A percentile compares a stretch with the other conserved stretches of the same genome.
Conservation (phyloP, 2,888 invertebrate genomes). For the Lamproptera curius region DNA sequence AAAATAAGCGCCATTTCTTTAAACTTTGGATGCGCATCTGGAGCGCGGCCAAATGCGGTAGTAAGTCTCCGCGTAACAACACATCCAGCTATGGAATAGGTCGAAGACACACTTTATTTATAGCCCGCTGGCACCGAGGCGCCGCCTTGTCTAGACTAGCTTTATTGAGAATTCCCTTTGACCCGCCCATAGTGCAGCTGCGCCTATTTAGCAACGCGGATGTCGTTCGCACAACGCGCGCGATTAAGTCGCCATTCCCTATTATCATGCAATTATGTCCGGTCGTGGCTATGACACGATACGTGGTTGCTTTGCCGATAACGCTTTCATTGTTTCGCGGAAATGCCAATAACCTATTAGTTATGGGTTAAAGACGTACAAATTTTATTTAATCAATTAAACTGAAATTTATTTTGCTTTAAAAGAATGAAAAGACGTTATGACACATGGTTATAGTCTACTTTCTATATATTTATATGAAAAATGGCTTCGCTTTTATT, state of each 20-base stretch:
- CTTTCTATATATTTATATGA: too few relatives aligned
- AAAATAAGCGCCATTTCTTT: neutral
- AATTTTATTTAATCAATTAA: too few relatives aligned
- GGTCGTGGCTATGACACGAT: conserved; percentile 13
- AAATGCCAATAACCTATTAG: conserved; percentile 2
- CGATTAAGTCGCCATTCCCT: conserved; percentile 14
- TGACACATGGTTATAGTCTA: too few relatives aligned
- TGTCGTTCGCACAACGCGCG: conserved; percentile 8
- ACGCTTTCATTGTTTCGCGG: conserved; percentile 10
- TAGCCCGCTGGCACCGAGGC: conserved; percentile 42
- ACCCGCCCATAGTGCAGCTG: conserved; percentile 29
- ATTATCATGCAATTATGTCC: conserved; percentile 19
- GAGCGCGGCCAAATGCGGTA: conserved; percentile 41
- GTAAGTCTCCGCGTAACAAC: conserved; percentile 31
- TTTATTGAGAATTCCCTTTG: conserved; percentile 42
- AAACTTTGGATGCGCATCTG: conserved; percentile 25
- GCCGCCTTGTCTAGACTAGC: conserved; percentile 57
- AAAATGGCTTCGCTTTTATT: too few relatives aligned
- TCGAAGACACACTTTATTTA: conserved; percentile 43
- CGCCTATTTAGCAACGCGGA: conserved; percentile 12
- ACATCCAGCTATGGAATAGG: conserved; percentile 39
- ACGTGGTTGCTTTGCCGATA: conserved; percentile 4
- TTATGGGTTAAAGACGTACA: neutral
- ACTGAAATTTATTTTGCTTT: too few relatives aligned
- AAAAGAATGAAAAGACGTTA: too few relatives aligned